Percentiles rank a stretch among this genome's conserved stretches.
Conservation (phyloP, 2,113 vertebrate genomes). For the Callopanchax toddi region DNA sequence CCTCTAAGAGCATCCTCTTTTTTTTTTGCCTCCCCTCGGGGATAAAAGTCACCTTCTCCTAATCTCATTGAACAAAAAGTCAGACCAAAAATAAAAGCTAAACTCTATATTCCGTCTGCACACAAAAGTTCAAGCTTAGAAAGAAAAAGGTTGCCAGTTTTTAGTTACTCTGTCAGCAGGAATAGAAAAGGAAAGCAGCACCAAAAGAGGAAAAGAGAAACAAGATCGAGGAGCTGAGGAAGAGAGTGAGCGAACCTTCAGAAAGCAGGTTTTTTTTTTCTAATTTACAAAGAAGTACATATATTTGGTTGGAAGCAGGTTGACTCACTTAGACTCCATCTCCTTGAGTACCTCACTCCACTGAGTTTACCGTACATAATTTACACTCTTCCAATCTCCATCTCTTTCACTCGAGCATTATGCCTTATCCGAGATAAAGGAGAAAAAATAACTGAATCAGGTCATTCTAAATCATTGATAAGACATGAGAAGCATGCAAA, state of each 20-base stretch:
- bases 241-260: constrained; percentile 38
- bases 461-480: constrained; percentile 65
- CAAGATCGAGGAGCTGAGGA: constrained; percentile 32
- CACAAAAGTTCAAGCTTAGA: constrained; percentile 73
- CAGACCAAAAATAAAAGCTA: constrained; percentile 79
- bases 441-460: constrained; percentile 50
- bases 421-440: constrained; percentile 50
- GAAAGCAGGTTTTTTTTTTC: constrained; percentile 53
- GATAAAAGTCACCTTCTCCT: constrained; percentile 82
- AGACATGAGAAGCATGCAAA: constrained; percentile 41
- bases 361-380: constrained; percentile 36
- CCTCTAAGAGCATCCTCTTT: constrained; percentile 71
- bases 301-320: constrained; percentile 30
- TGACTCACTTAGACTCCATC: constrained; percentile 22
- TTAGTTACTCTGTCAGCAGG: constrained; percentile 74
- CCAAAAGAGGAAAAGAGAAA: constrained; percentile 6
- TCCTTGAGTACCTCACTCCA: constrained; percentile 29
- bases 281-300: constrained; percentile 61
- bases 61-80: constrained; percentile 81
- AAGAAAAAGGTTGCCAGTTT: constrained; percentile 68
- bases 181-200: constrained; percentile 31
- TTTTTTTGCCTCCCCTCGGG: constrained; percentile 58
- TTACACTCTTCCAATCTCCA: constrained; percentile 25
- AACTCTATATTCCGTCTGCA: constrained; percentile 72
- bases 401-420: constrained; percentile 33